phyloP scores from a whole-genome alignment of 2,888 invertebrate species.

The Xanthia icteritia region DNA sequence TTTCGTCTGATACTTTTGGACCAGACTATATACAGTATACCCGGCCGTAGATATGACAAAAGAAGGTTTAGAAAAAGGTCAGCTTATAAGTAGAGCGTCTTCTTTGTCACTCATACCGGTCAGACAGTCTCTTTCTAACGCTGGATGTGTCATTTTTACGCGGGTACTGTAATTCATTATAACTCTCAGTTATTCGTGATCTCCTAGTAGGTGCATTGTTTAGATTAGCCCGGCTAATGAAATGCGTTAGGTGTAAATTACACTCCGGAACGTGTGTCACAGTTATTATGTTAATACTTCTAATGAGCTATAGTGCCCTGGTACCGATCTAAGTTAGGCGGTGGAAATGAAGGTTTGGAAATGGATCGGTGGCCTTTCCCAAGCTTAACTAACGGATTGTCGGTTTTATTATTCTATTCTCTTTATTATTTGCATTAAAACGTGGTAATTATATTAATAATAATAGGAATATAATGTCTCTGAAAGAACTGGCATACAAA shows the following conservation, averaged over 20 bases:
- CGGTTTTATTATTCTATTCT: not conserved
- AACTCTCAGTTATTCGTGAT: slow-evolving; percentile 35
- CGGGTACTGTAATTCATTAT: not conserved
- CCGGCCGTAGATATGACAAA: not conserved
- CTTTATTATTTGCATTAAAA: not conserved
- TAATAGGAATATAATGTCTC: not conserved
- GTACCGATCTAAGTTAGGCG: not conserved
- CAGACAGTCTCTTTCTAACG: not conserved
- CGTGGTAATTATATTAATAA: not conserved
- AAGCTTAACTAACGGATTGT: not conserved
- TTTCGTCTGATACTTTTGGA: not conserved
- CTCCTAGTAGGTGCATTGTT: slow-evolving; percentile 60
- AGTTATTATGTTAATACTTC: slow-evolving; percentile 74
- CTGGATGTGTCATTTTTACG: not conserved
- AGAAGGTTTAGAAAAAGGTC: not conserved
- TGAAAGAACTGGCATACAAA: not conserved
- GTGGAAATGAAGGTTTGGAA: slow-evolving; percentile 1
- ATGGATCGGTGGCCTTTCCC: not conserved
- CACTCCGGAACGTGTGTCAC: slow-evolving; percentile 68
- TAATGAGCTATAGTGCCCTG: slow-evolving; percentile 39
- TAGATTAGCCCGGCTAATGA: slow-evolving; percentile 77
- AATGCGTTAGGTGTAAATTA: slow-evolving; percentile 79
- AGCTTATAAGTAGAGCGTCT: not conserved
- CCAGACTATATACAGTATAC: not conserved
- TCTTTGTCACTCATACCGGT: not conserved